A percentile compares a stretch with the other conserved stretches of the same genome.
Evolutionary conservation across 2,797 vertebrate genomes (phyloP).

Genomic region (Enteromius radiatus): DNA sequence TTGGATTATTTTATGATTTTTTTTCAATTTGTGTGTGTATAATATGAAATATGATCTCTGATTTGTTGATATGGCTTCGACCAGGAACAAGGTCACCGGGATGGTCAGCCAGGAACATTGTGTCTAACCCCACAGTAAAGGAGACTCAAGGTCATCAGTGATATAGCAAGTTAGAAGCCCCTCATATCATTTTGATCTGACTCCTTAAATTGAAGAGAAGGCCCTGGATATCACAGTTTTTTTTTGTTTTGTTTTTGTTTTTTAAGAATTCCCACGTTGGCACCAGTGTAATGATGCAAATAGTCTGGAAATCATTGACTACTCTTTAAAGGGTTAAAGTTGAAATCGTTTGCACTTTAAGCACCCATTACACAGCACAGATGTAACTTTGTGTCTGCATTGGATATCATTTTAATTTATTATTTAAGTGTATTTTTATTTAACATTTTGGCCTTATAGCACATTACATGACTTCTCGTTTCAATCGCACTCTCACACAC

Average conservation of each 20-base stretch:
- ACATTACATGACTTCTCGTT: neutral
- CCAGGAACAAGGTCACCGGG: too few relatives aligned
- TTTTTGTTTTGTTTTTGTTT: neutral
- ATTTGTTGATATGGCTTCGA: neutral
- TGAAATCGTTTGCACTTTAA: neutral
- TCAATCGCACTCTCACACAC: neutral
- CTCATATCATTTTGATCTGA: neutral
- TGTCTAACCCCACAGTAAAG: neutral
- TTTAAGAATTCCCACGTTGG: neutral
- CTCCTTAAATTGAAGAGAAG: neutral
- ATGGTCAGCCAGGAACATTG: neutral
- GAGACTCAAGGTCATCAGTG: neutral
- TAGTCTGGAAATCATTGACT: slow-evolving; percentile 11
- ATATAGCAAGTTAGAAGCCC: neutral
- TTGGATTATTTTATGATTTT: neutral
- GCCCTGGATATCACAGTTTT: neutral
- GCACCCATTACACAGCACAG: neutral
- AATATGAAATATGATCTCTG: neutral
- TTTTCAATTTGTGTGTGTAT: neutral
- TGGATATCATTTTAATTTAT: neutral
- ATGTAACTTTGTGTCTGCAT: neutral
- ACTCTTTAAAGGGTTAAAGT: neutral
- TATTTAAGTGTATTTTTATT: neutral
- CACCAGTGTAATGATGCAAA: neutral
- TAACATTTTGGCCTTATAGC: neutral